These are phyloP conservation scores for Tetramorium simillimum DNA, from an alignment of 1,140 invertebrate species.

Conservation along the genomic window DNA sequence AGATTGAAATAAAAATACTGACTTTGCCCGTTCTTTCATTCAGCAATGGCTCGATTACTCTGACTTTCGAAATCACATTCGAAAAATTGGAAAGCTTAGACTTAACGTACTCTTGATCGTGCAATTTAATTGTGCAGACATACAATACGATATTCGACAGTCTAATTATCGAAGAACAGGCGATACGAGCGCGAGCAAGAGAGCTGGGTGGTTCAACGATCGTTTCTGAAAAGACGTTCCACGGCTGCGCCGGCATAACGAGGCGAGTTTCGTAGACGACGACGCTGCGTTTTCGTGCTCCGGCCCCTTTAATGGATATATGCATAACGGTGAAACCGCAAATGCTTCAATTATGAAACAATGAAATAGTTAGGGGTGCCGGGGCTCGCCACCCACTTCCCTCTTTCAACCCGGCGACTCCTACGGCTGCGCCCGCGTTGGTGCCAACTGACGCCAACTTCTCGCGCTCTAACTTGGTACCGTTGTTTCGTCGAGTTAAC, in stretches of 20 bases:
- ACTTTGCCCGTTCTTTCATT: background rate
- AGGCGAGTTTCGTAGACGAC: conserved; percentile 67
- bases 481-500: conserved; percentile 83
- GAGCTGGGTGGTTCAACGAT: conserved; percentile 36
- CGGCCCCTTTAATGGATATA: conserved; percentile 72
- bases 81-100: background rate
- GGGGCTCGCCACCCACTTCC: conserved; percentile 25
- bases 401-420: background rate
- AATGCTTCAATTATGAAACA: conserved; percentile 84
- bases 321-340: conserved; percentile 78
- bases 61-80: background rate
- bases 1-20: background rate
- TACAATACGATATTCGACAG: conserved; percentile 2
- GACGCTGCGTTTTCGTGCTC: conserved; percentile 66
- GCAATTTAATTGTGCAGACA: conserved; percentile 1
- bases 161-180: conserved; percentile 49
- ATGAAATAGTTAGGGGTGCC: conserved; percentile 81
- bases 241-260: conserved; percentile 61
- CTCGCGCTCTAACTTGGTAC: conserved; percentile 80
- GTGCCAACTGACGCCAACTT: conserved; percentile 83
- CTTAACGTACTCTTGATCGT: conserved; percentile 4
- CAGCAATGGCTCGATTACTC: background rate
- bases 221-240: conserved; percentile 51
- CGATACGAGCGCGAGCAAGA: background rate
- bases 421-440: conserved; percentile 66